Conservation (phyloP, 1,140 invertebrate species). For the Venustaconcha ellipsiformis region DNA sequence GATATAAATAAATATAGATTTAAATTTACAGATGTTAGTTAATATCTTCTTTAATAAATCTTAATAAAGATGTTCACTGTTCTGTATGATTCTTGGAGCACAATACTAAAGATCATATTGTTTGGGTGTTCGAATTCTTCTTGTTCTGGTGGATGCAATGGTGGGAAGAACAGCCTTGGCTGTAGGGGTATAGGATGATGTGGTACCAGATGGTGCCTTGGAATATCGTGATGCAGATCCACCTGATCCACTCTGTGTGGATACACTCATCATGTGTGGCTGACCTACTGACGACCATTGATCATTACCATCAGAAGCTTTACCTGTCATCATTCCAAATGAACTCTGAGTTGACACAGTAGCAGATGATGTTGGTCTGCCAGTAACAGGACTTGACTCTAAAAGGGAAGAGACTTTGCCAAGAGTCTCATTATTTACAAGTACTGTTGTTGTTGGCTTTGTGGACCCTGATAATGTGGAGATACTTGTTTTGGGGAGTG, state of each 20-base stretch:
- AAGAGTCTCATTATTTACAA: conserved; percentile 32
- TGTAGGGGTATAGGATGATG: conserved; percentile 46
- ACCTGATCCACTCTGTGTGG: too few relatives aligned
- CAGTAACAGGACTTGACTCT: conserved; percentile 44
- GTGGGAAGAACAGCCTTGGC: conserved; percentile 54
- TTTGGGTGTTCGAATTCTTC: conserved; percentile 60
- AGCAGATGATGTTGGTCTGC: not conserved
- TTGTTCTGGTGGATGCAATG: conserved; percentile 55
- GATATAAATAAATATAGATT: too few relatives aligned
- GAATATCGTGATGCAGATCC: conserved; percentile 1
- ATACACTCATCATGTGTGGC: too few relatives aligned
- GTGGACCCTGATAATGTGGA: not conserved
- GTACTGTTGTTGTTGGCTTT: conserved; percentile 5
- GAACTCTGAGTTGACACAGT: not conserved
- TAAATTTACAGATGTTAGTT: too few relatives aligned
- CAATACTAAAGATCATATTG: conserved; percentile 54
- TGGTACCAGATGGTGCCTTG: conserved; percentile 17
- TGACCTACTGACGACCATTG: not conserved
- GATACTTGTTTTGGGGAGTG: conserved; percentile 6
- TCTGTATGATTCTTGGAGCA: too few relatives aligned
- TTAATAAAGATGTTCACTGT: too few relatives aligned
- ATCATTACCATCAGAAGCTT: not conserved
- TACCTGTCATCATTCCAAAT: not conserved
- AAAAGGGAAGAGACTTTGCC: conserved; percentile 54
- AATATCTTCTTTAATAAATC: too few relatives aligned